Conservation (phyloP, 2,797 vertebrate species). For the Geotrypetes seraphini region DNA sequence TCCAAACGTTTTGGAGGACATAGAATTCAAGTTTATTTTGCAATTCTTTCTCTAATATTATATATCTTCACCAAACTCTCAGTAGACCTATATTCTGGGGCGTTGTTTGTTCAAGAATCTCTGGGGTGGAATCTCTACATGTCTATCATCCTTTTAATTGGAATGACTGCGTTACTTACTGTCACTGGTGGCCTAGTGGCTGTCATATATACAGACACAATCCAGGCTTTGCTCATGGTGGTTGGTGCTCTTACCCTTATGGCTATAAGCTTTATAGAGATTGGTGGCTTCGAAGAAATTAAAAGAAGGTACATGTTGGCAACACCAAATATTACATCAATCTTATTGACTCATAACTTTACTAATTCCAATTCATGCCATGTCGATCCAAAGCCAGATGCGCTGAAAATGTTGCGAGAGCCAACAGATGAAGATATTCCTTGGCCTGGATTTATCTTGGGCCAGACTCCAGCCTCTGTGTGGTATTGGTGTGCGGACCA, state of each 20-base stretch:
- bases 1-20: slow-evolving; percentile 90
- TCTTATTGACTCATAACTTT: slow-evolving; percentile 73
- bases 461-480: slow-evolving; percentile 92
- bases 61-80: slow-evolving; percentile 98
- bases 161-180: slow-evolving; percentile 89
- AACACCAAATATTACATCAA: slow-evolving; percentile 79
- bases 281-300: slow-evolving; percentile 88
- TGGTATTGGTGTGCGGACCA: slow-evolving; percentile 99
- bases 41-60: slow-evolving; percentile 80
- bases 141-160: slow-evolving; percentile 85
- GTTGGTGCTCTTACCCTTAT: slow-evolving; percentile 85
- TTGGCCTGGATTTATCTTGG: slow-evolving; percentile 92
- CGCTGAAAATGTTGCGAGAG: slow-evolving; percentile 76
- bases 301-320: slow-evolving; percentile 90
- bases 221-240: slow-evolving; percentile 95
- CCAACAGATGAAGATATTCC: slow-evolving; percentile 89
- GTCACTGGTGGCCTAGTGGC: slow-evolving; percentile 90
- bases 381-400: slow-evolving; percentile 77
- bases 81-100: slow-evolving; percentile 93
- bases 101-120: slow-evolving; percentile 95
- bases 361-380: slow-evolving; percentile 76
- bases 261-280: slow-evolving; percentile 76
- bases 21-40: slow-evolving; percentile 92
- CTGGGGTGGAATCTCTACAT: slow-evolving; percentile 95
- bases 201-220: slow-evolving; percentile 93